Base-by-base conservation (phyloP, 1,140 invertebrate species). In the Cydia splendana region DNA sequence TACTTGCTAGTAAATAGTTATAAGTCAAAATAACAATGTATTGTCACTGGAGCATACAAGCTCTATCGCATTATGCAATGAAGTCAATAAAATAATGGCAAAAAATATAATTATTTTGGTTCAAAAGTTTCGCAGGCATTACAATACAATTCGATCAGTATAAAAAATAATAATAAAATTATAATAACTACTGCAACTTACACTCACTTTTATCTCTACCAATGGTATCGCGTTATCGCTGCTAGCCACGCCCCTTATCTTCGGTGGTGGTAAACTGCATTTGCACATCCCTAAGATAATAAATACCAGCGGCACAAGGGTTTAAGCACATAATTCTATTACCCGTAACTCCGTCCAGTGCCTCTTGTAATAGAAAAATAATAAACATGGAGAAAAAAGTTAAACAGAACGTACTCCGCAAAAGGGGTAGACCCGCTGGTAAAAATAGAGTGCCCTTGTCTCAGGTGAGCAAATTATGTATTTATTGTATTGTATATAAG, bases 391-490 rank as follows among this genome's bases (percentile, higher is more conserved):
- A 51, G 48, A 51, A 51, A 15, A 51, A 51, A 51, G 48, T 13
- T 15, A 51, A 15, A 13, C 48, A 51, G 48, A 51, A 15, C 48
- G 4, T 15, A 2, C 57, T 10, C n/a, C 20, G n/a, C 53, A 24
- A 65, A n/a, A 65, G 57, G 57, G n/a, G 57, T 20, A 24, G 57
- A 9, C 57, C 57, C 57, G 7, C 20, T 24, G 57, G 20, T 6
- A 53, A 53, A 53, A 53, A 53, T 53, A 53, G 51, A 9, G 51
- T 53, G 51, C 51, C 51, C n/a, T 53, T 53, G n/a, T n/a, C 51
- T n/a, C 10, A 53, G 51, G 51, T 53, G n/a, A 53, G 51, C 15
- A n/a, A 7, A 53, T 53, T 53, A 2, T 18, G 6, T 18, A 13
- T 48, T 15, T 48, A 15, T 48, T 48, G 45, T 48, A 15, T 13